Conservation (phyloP, 2,113 vertebrate genomes). For the Canis aureus region DNA sequence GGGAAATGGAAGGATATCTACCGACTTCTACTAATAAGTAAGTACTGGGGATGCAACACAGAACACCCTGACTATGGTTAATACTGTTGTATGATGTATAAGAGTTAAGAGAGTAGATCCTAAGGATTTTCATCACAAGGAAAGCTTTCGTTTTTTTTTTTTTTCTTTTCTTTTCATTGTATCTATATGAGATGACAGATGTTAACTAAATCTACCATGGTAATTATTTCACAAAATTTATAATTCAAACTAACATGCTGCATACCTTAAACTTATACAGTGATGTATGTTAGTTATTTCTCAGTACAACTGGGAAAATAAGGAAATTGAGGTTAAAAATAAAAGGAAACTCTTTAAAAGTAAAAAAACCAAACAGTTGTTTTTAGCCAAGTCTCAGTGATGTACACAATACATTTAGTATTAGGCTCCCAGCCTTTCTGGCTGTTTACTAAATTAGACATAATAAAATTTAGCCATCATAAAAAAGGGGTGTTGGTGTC, state of each 20-base stretch:
- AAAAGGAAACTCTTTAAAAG: background rate
- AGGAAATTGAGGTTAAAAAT: background rate
- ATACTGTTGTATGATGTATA: background rate
- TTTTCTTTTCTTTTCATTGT: background rate
- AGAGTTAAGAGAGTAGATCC: background rate
- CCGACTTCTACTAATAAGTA: background rate
- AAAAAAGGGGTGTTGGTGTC: background rate
- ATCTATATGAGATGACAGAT: background rate
- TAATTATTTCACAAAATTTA: background rate
- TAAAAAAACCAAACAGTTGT: background rate
- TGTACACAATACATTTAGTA: background rate
- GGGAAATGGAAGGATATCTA: background rate
- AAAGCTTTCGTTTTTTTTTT: background rate
- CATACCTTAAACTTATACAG: background rate
- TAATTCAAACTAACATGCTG: background rate
- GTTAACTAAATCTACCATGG: background rate
- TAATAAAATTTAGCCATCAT: background rate
- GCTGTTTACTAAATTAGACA: background rate
- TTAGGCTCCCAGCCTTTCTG: background rate
- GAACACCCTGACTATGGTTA: background rate
- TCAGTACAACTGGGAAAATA: background rate
- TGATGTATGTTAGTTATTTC: background rate
- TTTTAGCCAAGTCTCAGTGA: background rate
- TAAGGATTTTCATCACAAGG: background rate
- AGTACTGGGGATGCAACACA: background rate